Conservation (phyloP, 1,140 invertebrate genomes). For the Megalopta genalis region DNA sequence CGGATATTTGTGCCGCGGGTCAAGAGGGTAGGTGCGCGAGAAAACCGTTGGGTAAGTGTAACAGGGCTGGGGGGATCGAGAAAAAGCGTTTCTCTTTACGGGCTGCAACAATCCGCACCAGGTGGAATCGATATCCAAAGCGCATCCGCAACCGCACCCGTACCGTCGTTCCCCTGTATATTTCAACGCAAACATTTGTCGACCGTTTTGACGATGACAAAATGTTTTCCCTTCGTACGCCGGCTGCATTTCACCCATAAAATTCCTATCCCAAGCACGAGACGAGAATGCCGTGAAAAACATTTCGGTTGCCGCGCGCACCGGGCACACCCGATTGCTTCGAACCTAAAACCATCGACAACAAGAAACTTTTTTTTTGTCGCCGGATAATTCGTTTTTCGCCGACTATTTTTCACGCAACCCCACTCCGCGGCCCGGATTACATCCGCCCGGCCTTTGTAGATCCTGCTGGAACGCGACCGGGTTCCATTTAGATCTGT, state of each 20-base stretch:
- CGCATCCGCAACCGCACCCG: slow-evolving; percentile 10
- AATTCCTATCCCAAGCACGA: slow-evolving; percentile 28
- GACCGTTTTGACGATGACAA: slow-evolving; percentile 29
- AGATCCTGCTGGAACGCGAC: not conserved
- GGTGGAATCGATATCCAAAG: slow-evolving; percentile 31
- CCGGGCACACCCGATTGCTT: slow-evolving; percentile 10
- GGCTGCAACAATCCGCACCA: not conserved
- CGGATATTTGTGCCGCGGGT: not conserved
- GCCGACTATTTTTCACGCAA: not conserved
- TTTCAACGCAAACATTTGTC: slow-evolving; percentile 25
- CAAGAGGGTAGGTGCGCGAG: not conserved
- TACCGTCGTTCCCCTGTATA: not conserved
- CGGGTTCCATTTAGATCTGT: too few relatives aligned
- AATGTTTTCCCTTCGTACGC: slow-evolving; percentile 3
- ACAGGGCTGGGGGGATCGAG: not conserved
- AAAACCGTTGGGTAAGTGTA: slow-evolving; percentile 2
- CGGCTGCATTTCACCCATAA: slow-evolving; percentile 13
- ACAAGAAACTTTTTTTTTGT: not conserved
- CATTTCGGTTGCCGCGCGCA: slow-evolving; percentile 29
- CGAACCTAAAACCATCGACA: not conserved
- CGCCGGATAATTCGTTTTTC: not conserved
- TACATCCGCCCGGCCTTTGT: not conserved
- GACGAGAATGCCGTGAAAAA: slow-evolving; percentile 18
- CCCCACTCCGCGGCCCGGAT: too few relatives aligned
- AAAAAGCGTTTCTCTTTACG: not conserved